Evolutionary conservation across 2,888 invertebrate genomes (phyloP).

Genomic region (Dasypolia templi): DNA sequence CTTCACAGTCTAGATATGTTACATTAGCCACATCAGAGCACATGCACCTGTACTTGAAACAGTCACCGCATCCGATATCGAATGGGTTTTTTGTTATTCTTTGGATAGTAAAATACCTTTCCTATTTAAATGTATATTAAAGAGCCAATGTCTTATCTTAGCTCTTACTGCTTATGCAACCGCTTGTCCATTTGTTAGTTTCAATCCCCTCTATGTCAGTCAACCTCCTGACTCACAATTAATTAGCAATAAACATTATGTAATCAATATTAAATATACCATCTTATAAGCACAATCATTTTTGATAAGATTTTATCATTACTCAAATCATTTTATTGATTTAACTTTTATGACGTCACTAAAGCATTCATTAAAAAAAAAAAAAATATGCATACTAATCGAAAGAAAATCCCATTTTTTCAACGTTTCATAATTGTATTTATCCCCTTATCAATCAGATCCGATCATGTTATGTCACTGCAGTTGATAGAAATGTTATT

Average conservation of each 20-base stretch:
- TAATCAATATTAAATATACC: slow-evolving; percentile 1
- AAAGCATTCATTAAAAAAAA: background rate
- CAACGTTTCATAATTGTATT: slow-evolving; percentile 16
- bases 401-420: no score
- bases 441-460: slow-evolving; percentile 18
- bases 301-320: background rate
- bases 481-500: slow-evolving; percentile 13
- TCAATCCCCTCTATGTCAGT: background rate
- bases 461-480: background rate
- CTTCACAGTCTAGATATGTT: no score
- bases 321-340: no score
- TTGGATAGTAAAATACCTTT: no score
- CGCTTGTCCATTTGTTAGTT: background rate
- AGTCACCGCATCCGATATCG: no score
- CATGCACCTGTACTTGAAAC: no score
- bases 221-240: background rate
- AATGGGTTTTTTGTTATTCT: no score
- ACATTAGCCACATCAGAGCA: no score
- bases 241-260: slow-evolving; percentile 8
- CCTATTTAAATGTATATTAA: background rate
- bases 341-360: background rate
- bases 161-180: background rate
- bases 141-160: background rate
- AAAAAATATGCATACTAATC: no score
- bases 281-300: background rate